Percentiles rank a stretch among this genome's conserved stretches.
Conservation (phyloP, 2,113 vertebrate genomes). For the Etia nguti region DNA sequence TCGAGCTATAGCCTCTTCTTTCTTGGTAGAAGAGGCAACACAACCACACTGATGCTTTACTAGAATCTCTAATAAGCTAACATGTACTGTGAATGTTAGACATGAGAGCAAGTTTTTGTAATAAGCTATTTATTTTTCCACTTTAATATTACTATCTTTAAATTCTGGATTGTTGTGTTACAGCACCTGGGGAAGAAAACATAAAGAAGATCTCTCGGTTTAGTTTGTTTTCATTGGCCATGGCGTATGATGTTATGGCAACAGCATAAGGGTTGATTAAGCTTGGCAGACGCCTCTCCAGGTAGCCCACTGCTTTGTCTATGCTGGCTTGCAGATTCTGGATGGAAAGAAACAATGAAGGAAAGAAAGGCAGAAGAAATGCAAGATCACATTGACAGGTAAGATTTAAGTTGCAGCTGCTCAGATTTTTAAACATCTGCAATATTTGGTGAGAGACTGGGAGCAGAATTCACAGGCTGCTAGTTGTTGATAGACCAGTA, state of each 20-base stretch:
- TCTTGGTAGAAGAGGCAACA: too few relatives aligned
- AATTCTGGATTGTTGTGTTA: neutral
- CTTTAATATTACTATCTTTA: neutral
- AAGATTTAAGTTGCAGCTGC: neutral
- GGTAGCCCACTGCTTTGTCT: constrained; percentile 64
- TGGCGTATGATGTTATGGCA: constrained; percentile 79
- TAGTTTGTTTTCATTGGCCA: constrained; percentile 66
- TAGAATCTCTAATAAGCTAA: neutral
- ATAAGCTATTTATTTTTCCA: neutral
- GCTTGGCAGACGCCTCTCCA: constrained; percentile 52
- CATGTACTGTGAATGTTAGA: neutral
- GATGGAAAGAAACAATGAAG: neutral
- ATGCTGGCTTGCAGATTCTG: constrained; percentile 71
- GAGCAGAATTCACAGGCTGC: neutral
- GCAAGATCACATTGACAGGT: rapidly evolving
- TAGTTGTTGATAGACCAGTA: neutral
- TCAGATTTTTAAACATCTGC: neutral
- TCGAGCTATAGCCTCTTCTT: neutral
- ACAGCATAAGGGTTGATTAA: constrained; percentile 78
- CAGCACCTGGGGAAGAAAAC: constrained; percentile 62
- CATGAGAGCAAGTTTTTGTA: neutral
- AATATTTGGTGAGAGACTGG: neutral
- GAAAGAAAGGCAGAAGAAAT: neutral
- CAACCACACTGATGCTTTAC: neutral
- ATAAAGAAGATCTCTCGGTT: constrained; percentile 49